A percentile compares a stretch with the other conserved stretches of the same genome.
Evolutionary conservation across 1,140 invertebrate genomes (phyloP).

Genomic region (Pollicipes pollicipes): DNA sequence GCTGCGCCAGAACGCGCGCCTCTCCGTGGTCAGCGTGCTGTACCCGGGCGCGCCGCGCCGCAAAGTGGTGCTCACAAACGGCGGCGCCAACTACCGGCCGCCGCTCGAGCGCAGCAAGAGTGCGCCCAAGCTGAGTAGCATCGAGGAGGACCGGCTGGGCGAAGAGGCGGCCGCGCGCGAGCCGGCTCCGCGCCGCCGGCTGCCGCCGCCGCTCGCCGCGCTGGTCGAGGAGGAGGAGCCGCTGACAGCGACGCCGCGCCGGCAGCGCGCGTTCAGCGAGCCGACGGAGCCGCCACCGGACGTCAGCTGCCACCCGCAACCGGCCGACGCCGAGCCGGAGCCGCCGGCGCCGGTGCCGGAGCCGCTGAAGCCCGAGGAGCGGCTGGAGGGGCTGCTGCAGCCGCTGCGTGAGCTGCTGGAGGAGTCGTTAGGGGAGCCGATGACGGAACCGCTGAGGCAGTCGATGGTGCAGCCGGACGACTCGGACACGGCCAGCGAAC

Average conservation of each 20-base stretch:
- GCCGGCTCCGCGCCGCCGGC: too few relatives aligned
- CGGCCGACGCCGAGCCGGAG: not conserved
- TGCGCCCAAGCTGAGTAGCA: slow-evolving; percentile 81
- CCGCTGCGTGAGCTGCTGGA: too few relatives aligned
- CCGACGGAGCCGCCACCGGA: not conserved
- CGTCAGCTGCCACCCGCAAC: not conserved
- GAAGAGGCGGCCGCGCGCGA: slow-evolving; percentile 12
- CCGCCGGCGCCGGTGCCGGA: not conserved
- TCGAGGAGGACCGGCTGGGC: slow-evolving; percentile 69
- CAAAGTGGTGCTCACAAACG: slow-evolving; percentile 25
- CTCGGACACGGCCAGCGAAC: not conserved
- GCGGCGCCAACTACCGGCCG: slow-evolving; percentile 43
- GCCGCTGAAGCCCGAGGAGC: too few relatives aligned
- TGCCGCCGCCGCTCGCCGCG: not conserved
- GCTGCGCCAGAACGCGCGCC: slow-evolving; percentile 74
- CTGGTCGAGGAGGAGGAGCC: not conserved
- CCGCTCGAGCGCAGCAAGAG: slow-evolving; percentile 85
- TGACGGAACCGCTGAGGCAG: too few relatives aligned
- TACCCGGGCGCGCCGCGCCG: slow-evolving; percentile 35
- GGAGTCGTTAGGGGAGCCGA: too few relatives aligned
- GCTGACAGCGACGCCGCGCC: too few relatives aligned
- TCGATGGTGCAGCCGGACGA: not conserved
- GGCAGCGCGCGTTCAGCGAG: not conserved
- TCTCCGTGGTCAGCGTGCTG: slow-evolving; percentile 70
- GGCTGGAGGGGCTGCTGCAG: too few relatives aligned